Evolutionary conservation across 2,113 vertebrate species (phyloP).

Genomic region (Daubentonia madagascariensis): DNA sequence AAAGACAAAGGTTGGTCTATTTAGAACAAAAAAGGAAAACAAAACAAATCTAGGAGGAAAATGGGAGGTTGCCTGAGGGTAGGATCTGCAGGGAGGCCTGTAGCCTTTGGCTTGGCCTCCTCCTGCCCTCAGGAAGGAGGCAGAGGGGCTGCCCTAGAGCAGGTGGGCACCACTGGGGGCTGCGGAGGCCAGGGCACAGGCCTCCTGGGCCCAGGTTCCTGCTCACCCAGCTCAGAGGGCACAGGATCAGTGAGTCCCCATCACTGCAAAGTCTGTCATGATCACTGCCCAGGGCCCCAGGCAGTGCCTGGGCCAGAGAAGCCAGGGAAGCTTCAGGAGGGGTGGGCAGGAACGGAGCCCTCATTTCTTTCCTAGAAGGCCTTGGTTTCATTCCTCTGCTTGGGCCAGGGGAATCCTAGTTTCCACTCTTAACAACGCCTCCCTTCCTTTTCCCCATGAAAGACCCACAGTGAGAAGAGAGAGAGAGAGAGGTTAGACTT

Average conservation of each 20-base stretch:
- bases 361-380: not conserved
- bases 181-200: not conserved
- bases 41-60: not conserved
- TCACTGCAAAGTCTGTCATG: not conserved
- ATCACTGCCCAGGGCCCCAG: not conserved
- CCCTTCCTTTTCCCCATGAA: not conserved
- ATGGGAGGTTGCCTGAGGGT: not conserved
- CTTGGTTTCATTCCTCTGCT: not conserved
- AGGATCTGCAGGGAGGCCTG: not conserved
- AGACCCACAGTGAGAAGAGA: not conserved
- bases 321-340: not conserved
- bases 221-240: not conserved
- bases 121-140: not conserved
- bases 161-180: not conserved
- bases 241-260: not conserved
- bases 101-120: not conserved
- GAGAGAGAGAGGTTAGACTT: not conserved
- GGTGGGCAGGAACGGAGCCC: not conserved
- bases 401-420: not conserved
- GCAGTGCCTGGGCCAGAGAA: not conserved
- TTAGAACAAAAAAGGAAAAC: slow-evolving; percentile 3
- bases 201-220: not conserved
- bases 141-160: not conserved
- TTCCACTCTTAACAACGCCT: not conserved
- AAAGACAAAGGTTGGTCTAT: slow-evolving; percentile 54